Percentiles rank a stretch among this genome's conserved stretches.
phyloP scores from a whole-genome alignment of 2,797 vertebrate species.

The Pangasius macronema region DNA sequence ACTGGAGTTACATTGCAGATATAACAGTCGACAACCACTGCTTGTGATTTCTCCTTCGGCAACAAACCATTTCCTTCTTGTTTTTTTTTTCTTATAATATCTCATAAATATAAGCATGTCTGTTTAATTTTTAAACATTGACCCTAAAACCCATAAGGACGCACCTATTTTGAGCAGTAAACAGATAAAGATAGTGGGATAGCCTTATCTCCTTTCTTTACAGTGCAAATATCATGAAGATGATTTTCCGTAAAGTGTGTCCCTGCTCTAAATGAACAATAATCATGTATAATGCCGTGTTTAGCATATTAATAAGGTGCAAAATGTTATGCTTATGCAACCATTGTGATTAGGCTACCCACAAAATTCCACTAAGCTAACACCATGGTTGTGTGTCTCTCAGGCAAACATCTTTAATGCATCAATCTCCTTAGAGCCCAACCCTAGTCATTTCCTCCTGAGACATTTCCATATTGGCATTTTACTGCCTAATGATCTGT shows the following conservation, averaged over 20 bases:
- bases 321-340: slow-evolving; percentile 8
- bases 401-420: slow-evolving; percentile 31
- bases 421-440: slow-evolving; percentile 36
- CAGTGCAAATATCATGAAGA: neutral
- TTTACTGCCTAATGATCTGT: slow-evolving; percentile 46
- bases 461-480: slow-evolving; percentile 39
- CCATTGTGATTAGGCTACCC: slow-evolving; percentile 12
- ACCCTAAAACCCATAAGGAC: neutral
- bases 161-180: neutral
- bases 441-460: slow-evolving; percentile 34
- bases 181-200: neutral
- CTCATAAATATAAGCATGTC: too few species aligned
- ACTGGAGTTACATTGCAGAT: neutral
- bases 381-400: slow-evolving; percentile 6
- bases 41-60: neutral
- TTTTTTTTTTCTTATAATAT: neutral
- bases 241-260: neutral
- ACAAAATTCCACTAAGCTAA: slow-evolving; percentile 10
- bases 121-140: neutral
- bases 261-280: neutral
- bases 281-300: neutral
- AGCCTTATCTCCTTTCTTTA: neutral
- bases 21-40: neutral
- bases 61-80: neutral
- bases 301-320: neutral